Evolutionary conservation across 2,888 invertebrate genomes (phyloP), one percentile per base, ranked within the genome.

Genomic region (Tineola bisselliella): DNA sequence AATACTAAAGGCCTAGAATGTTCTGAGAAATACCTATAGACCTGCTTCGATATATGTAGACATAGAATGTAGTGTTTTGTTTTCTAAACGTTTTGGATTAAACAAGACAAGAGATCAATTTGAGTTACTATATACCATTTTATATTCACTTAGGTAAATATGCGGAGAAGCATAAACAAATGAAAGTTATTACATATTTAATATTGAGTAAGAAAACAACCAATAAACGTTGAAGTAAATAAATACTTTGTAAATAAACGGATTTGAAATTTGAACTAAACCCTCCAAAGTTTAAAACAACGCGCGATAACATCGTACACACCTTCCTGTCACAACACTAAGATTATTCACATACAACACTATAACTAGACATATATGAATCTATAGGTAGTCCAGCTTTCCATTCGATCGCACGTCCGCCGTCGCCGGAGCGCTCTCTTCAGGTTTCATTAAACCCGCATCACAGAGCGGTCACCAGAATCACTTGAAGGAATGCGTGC

Each of bases 1-100:
- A 84, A 83, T 84, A 62, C 44, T 61, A 82, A 62, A 61, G 63
- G 62, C 48, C 44, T 48, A 25, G 18, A 59, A 59, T 58, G 58
- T 30, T 33, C 58, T 17, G 58, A 58, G 58, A 8, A 18, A 8
- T n/a, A n/a, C n/a, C n/a, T n/a, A n/a, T n/a, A 11, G 8, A 57
- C 30, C 31, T 11, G 31, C 54, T 54, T n/a, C 18, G 48, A 38
- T 48, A 15, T 15, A 48, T 17, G 48, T 48, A 15, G 48, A 17
- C 15, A 3, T 43, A 43, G 3, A 43, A 25, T 25, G 6, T 6
- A 25, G 38, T 38, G 10, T 38, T 38, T 38, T 10, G 38, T 4
- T 10, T 6, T 38, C 38, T 38, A 10, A 10, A 10, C 38, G 10
- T n/a, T 38, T 38, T 38, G 38, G n/a, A 25, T 25, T 25, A 25